Evolutionary conservation across 2,113 vertebrate species (phyloP).

Genomic region (Bucco capensis): DNA sequence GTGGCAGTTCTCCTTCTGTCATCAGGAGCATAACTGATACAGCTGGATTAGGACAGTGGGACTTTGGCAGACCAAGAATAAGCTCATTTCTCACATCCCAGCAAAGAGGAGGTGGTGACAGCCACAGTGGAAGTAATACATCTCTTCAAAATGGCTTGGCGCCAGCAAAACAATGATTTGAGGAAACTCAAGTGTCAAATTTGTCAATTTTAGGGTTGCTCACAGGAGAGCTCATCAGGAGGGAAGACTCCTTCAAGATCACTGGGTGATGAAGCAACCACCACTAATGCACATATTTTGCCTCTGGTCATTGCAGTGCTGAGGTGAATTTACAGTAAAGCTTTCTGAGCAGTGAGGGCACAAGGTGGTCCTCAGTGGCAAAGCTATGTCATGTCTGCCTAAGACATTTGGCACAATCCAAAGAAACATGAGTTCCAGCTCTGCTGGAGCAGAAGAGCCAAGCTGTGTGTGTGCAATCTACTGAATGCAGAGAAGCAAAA

Average conservation of each 20-base stretch:
- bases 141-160: background rate
- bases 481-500: background rate
- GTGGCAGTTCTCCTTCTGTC: background rate
- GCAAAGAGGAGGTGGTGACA: background rate
- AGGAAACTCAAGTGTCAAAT: background rate
- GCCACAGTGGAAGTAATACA: background rate
- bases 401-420: background rate
- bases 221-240: background rate
- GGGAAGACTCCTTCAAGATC: background rate
- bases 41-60: background rate
- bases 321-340: background rate
- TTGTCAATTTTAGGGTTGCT: background rate
- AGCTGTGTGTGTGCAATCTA: background rate
- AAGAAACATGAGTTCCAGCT: background rate
- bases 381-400: background rate
- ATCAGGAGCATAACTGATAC: background rate
- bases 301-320: background rate
- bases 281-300: background rate
- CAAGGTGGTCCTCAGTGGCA: background rate
- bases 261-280: background rate
- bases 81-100: background rate
- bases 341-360: background rate
- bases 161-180: background rate
- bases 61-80: background rate
- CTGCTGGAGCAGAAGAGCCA: background rate